Base-by-base conservation (phyloP, 2,797 vertebrate species). In the Poecilia wingei region DNA sequence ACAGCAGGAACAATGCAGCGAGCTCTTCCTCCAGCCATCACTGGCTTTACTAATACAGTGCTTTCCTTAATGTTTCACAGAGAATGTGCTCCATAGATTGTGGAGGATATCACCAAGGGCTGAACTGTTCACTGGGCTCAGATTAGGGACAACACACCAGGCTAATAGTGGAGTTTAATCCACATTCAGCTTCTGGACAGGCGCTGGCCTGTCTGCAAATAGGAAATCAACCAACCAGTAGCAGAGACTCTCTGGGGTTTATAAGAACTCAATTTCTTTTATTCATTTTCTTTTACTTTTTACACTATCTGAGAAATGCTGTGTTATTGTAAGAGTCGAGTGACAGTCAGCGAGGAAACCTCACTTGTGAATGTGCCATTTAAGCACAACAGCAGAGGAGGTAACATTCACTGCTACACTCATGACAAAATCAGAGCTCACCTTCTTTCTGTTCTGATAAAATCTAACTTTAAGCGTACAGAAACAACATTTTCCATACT, bases 41-140 rank as follows among this genome's bases (percentile, higher is more conserved):
- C 16, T 55, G 73, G 36, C 10, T 49, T 47, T 64, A 74, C 22
- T 70, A 33, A 41, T 72, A 57, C 75, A 79, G 45, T 72, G 70
- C 73, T 83, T 68, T 74, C 10, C 33, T 82, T 47, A 45, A 83
- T 83, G 33, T 72, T 79, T 79, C 14, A 80, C 74, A 13, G 61
- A 43, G 12, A 72, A 77, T 41, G 45, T 68, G 55, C 72, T 78
- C 8, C 74, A 61, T 75, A 73, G 9, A 57, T 16, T 14, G 43
- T 77, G 36, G 64, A 68, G 72, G 36, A 76, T 59, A 80, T 77
- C 71, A 25, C 43, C 33, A 36, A n/a, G 25, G 43, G 28, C 49
- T 74, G 31, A n/a, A 53, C 78, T 39, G 22, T 33, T 31, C 25
- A 43, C 33, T 10, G 55, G 36, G 33, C 71, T 73, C 71, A 22